Conservation (phyloP, 2,113 vertebrate genomes). For the Gorsachius goisagi region DNA sequence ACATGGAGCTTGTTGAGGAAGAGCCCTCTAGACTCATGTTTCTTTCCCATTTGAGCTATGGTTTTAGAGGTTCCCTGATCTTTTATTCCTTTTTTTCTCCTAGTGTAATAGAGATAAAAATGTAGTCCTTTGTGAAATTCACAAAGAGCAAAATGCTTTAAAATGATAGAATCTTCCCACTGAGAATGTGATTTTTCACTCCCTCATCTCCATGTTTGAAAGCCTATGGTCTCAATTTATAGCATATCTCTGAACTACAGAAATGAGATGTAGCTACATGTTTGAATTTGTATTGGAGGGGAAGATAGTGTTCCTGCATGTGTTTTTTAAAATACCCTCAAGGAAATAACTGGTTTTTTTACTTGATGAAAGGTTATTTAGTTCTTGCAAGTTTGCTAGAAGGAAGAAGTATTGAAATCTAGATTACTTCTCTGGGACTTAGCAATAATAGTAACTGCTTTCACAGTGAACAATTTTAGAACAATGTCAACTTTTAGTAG, state of each 20-base stretch:
- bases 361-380: neutral
- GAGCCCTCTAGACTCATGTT: neutral
- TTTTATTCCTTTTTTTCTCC: neutral
- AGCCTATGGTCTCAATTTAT: neutral
- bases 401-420: neutral
- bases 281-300: neutral
- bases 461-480: neutral
- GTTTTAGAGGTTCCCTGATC: neutral
- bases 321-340: neutral
- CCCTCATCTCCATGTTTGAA: neutral
- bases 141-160: conserved; percentile 19
- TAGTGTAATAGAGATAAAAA: neutral
- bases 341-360: neutral
- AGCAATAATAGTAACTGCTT: neutral
- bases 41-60: neutral
- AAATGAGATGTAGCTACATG: neutral
- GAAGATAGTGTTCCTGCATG: neutral
- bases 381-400: neutral
- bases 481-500: neutral
- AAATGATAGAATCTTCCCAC: neutral
- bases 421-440: neutral
- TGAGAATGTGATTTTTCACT: neutral
- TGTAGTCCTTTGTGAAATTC: conserved; percentile 24
- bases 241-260: neutral
- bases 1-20: neutral